These are phyloP conservation scores for Caiman crocodilus DNA, from an alignment of 2,797 vertebrate genomes.

Conservation along the genomic window DNA sequence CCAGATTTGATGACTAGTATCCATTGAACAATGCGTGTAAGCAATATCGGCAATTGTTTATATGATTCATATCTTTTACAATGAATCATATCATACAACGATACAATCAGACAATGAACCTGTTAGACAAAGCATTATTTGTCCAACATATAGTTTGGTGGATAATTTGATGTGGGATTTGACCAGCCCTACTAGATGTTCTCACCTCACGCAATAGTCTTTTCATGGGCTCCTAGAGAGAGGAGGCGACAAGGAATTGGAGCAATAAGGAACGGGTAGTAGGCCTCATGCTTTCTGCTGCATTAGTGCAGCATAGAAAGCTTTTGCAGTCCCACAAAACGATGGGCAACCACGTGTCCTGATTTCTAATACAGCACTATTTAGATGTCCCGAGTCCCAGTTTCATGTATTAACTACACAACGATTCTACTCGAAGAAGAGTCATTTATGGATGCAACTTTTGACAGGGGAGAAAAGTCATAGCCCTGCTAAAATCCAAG, in stretches of 20 bases:
- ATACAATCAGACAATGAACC: too few species aligned
- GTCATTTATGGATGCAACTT: not conserved
- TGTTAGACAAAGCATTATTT: not conserved
- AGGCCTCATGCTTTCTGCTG: not conserved
- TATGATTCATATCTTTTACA: not conserved
- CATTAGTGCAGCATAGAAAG: not conserved
- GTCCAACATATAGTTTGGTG: not conserved
- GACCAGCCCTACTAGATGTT: not conserved
- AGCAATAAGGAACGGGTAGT: not conserved
- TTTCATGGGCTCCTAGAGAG: not conserved
- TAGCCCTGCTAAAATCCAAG: not conserved
- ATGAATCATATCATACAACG: too few species aligned
- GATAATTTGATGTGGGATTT: not conserved
- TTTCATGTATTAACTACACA: not conserved
- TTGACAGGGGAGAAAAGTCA: not conserved
- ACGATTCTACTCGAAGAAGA: not conserved
- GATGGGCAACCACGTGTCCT: not conserved
- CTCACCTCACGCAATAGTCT: not conserved
- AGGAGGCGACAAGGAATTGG: not conserved
- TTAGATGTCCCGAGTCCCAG: fast-evolving
- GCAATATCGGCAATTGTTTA: not conserved
- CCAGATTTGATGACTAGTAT: fast-evolving
- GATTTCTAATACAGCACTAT: not conserved
- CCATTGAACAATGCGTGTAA: not conserved
- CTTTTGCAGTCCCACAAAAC: not conserved